A percentile compares a stretch with the other conserved stretches of the same genome.
Evolutionary conservation across 2,113 vertebrate genomes (phyloP).

Genomic region (Melanerpes aurifrons): DNA sequence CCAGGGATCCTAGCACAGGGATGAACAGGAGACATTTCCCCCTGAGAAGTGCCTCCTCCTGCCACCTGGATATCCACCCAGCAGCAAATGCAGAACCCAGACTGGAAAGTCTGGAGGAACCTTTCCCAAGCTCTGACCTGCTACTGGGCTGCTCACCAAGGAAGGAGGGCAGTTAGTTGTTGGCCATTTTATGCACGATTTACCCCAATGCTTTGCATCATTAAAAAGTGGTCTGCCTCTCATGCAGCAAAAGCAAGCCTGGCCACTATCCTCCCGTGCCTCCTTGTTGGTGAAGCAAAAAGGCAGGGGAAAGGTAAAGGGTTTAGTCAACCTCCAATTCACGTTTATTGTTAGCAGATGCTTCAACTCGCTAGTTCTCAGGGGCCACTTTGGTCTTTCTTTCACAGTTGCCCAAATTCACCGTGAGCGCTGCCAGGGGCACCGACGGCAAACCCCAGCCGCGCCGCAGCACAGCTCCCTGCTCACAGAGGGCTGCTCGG

Average conservation of each 20-base stretch:
- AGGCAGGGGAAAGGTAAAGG: slow-evolving; percentile 9
- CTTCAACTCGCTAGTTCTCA: neutral
- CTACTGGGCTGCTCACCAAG: neutral
- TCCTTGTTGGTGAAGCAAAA: neutral
- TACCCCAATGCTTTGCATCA: neutral
- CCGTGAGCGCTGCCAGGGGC: neutral
- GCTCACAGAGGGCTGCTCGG: neutral
- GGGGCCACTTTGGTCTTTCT: neutral
- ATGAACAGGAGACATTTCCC: neutral
- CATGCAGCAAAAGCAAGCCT: neutral
- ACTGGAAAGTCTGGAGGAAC: neutral
- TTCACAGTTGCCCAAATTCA: neutral
- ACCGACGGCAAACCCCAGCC: neutral
- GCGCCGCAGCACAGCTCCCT: neutral
- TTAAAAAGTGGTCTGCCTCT: neutral
- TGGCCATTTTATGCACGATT: neutral
- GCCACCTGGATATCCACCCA: neutral
- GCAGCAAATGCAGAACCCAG: neutral
- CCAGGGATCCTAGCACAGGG: neutral
- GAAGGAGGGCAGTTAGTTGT: neutral
- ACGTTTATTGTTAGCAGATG: slow-evolving; percentile 64
- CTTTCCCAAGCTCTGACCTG: neutral
- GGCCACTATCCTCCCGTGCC: neutral
- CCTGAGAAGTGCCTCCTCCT: neutral
- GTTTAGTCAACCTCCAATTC: slow-evolving; percentile 24